Evolutionary conservation across 2,113 vertebrate species (phyloP).

Genomic region (Aldabrachelys gigantea): DNA sequence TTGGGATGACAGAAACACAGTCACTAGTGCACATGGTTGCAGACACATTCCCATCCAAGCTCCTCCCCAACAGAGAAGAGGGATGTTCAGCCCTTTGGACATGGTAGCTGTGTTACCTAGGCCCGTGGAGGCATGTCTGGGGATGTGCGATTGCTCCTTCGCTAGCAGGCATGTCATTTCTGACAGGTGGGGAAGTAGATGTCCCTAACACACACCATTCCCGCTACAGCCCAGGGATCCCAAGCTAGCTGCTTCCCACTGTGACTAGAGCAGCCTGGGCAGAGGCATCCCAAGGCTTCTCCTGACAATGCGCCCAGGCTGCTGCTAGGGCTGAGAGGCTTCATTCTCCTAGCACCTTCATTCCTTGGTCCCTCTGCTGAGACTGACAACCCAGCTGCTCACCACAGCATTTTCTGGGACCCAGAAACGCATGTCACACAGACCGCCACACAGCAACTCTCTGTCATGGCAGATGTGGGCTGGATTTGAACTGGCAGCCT

Average conservation of each 20-base stretch:
- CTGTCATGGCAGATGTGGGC: neutral
- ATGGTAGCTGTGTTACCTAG: slow-evolving; percentile 14
- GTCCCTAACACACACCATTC: neutral
- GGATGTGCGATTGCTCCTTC: neutral
- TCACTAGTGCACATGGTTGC: neutral
- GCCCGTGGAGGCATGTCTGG: neutral
- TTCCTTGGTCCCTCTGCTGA: neutral
- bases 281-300: neutral
- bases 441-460: neutral
- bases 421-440: neutral
- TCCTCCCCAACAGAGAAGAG: too few species aligned
- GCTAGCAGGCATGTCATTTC: neutral
- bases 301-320: neutral
- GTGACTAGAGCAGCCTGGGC: neutral
- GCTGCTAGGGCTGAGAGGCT: neutral
- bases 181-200: too few species aligned
- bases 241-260: neutral
- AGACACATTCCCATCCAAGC: neutral
- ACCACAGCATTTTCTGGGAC: neutral
- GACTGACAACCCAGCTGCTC: neutral
- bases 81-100: neutral
- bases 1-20: neutral
- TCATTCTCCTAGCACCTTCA: neutral
- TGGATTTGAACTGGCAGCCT: neutral
- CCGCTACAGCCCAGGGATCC: neutral